Conservation (phyloP, 2,888 invertebrate species). For the Trisateles emortualis region DNA sequence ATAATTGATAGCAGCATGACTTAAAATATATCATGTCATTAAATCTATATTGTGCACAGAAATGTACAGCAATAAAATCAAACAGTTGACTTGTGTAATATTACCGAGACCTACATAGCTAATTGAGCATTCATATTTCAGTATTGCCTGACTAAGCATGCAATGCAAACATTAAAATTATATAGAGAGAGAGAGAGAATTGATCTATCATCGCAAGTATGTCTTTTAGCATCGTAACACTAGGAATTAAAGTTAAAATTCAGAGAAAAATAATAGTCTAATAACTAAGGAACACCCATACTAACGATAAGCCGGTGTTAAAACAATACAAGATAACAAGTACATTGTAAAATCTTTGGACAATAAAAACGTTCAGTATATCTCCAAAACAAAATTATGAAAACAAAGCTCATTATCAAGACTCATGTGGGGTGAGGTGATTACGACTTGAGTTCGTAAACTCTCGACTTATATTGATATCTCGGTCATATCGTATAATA, state of each 20-base stretch:
- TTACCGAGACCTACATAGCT: not conserved
- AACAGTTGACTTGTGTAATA: too few species aligned
- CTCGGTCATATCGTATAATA: not conserved
- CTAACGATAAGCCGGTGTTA: not conserved
- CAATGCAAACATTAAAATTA: not conserved
- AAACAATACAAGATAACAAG: slow-evolving; percentile 2
- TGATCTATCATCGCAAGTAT: too few species aligned
- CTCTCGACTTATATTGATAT: not conserved
- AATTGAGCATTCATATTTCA: not conserved
- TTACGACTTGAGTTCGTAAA: not conserved
- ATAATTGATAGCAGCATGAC: too few species aligned
- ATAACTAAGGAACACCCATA: too few species aligned
- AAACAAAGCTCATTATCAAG: slow-evolving; percentile 51
- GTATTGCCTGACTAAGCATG: not conserved
- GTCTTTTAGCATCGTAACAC: too few species aligned
- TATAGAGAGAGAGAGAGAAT: too few species aligned
- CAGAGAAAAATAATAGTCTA: too few species aligned
- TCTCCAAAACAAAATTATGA: slow-evolving; percentile 36
- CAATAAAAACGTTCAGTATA: slow-evolving; percentile 14
- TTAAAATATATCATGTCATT: too few species aligned
- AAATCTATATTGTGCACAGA: too few species aligned
- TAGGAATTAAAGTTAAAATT: too few species aligned
- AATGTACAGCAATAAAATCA: too few species aligned
- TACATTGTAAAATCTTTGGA: slow-evolving; percentile 6
- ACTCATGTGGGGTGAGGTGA: slow-evolving; percentile 32